These are phyloP conservation scores for Sula dactylatra DNA, from an alignment of 2,113 vertebrate genomes.

Conservation along the genomic window DNA sequence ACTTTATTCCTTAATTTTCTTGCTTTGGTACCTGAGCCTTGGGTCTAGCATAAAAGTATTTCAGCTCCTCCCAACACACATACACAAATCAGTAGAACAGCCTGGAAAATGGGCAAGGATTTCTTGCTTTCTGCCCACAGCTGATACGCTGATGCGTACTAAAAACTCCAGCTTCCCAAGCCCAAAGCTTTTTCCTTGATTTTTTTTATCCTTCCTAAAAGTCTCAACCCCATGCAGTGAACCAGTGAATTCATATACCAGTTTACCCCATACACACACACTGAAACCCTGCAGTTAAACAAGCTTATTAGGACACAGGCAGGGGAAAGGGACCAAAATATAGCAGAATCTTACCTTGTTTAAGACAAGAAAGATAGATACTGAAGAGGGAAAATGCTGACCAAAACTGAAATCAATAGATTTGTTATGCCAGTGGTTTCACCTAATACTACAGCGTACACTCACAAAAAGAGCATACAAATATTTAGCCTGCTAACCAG, in stretches of 20 bases:
- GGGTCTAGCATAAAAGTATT: neutral
- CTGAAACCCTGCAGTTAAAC: neutral
- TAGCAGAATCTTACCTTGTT: neutral
- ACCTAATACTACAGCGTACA: neutral
- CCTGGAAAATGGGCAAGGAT: neutral
- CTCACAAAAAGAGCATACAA: neutral
- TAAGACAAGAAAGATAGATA: neutral
- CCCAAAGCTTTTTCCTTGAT: neutral
- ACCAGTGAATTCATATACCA: neutral
- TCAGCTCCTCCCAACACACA: neutral
- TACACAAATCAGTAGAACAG: neutral
- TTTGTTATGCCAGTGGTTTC: neutral
- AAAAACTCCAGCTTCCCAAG: neutral
- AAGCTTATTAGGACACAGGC: neutral
- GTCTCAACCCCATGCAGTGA: neutral
- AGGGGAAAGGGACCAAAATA: neutral
- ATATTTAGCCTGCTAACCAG: neutral
- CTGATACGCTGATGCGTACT: neutral
- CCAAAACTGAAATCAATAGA: neutral
- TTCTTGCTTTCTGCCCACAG: neutral
- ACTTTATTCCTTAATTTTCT: neutral
- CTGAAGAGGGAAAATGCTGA: neutral
- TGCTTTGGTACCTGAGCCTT: neutral
- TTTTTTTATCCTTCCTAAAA: neutral
- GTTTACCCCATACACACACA: neutral